Evolutionary conservation across 2,113 vertebrate genomes (phyloP).

Genomic region (Craseonycteris thonglongyai): DNA sequence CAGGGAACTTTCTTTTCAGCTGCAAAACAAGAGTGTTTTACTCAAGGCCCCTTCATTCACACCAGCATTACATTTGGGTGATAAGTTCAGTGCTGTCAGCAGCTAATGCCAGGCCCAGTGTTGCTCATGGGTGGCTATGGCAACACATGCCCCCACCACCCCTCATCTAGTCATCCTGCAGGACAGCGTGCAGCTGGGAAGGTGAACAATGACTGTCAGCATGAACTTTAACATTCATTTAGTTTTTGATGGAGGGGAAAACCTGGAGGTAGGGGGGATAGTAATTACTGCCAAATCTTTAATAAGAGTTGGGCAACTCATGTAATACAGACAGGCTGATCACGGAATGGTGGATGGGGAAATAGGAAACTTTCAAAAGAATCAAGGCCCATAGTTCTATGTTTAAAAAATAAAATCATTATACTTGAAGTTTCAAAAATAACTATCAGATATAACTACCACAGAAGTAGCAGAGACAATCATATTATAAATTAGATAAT

Average conservation of each 20-base stretch:
- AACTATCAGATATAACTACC: neutral
- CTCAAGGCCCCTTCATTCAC: conserved; percentile 70
- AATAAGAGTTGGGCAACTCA: neutral
- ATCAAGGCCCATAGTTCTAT: neutral
- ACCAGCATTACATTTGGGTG: conserved; percentile 83
- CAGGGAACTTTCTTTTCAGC: conserved; percentile 73
- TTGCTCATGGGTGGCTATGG: conserved; percentile 77
- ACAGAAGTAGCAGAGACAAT: neutral
- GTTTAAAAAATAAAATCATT: neutral
- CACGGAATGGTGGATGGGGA: neutral
- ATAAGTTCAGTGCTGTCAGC: conserved; percentile 98
- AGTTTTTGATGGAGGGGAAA: neutral
- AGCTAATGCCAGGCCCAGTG: conserved; percentile 86
- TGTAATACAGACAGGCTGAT: neutral
- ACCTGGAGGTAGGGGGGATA: neutral
- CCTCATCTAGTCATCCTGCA: neutral
- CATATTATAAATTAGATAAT: no score
- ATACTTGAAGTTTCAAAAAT: neutral
- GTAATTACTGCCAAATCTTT: conserved; percentile 14
- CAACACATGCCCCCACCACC: neutral
- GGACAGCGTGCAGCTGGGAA: conserved; percentile 54
- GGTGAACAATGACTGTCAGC: conserved; percentile 70
- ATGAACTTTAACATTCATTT: conserved; percentile 29
- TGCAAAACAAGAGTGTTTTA: conserved; percentile 72
- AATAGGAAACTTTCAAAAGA: conserved; percentile 28